Conservation (phyloP, 2,797 vertebrate genomes). For the Melanotaenia boesemani region DNA sequence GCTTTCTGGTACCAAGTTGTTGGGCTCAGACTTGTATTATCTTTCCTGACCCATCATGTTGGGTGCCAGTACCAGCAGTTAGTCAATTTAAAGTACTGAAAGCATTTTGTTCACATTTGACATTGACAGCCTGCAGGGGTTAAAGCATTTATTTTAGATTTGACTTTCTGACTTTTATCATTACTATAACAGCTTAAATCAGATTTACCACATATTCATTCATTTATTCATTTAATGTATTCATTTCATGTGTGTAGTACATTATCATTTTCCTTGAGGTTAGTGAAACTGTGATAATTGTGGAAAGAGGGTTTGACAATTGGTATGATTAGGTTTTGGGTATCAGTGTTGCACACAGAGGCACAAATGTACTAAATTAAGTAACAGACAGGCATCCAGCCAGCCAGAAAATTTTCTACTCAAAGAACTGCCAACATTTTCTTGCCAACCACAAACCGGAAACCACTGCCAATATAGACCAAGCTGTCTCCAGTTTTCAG, state of each 20-base stretch:
- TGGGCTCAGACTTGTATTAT: slow-evolving; percentile 43
- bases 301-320: slow-evolving; percentile 1
- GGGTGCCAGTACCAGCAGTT: slow-evolving; percentile 12
- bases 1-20: slow-evolving; percentile 43
- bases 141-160: slow-evolving; percentile 37
- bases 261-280: slow-evolving; percentile 20
- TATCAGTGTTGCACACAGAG: slow-evolving; percentile 7
- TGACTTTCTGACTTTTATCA: slow-evolving; percentile 40
- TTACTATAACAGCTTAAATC: slow-evolving; percentile 39
- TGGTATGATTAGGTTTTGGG: slow-evolving; percentile 28
- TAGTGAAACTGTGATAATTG: slow-evolving; percentile 25
- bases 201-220: neutral
- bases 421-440: slow-evolving; percentile 31
- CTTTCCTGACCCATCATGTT: slow-evolving; percentile 43
- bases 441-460: slow-evolving; percentile 36
- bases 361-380: slow-evolving; percentile 21
- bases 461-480: neutral
- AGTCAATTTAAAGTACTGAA: slow-evolving; percentile 6
- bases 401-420: slow-evolving; percentile 6
- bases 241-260: slow-evolving; percentile 14
- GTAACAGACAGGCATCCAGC: slow-evolving; percentile 19
- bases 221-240: slow-evolving; percentile 22
- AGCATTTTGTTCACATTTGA: slow-evolving; percentile 4
- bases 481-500: slow-evolving; percentile 18
- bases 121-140: slow-evolving; percentile 6